phyloP scores from a whole-genome alignment of 2,797 vertebrate genomes.

The Hapalemur alaotrensis region DNA sequence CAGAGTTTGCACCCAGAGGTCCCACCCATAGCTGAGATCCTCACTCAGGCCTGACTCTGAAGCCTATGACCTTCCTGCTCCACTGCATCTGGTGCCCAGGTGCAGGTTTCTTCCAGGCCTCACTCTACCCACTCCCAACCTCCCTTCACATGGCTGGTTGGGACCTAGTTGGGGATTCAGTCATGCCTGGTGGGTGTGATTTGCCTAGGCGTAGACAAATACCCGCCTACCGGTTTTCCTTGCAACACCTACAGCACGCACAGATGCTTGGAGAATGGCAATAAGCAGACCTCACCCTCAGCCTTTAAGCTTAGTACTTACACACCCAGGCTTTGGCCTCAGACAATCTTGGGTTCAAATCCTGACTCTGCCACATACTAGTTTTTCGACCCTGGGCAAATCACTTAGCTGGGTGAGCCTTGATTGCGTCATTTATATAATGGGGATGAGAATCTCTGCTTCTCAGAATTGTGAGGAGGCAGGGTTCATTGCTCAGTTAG shows the following conservation, averaged over 20 bases:
- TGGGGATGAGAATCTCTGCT: background rate
- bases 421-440: background rate
- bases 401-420: background rate
- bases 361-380: background rate
- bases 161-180: background rate
- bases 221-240: slow-evolving; percentile 52
- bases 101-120: background rate
- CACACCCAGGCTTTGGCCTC: background rate
- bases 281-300: slow-evolving; percentile 46
- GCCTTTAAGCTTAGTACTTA: slow-evolving; percentile 6
- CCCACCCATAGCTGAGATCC: background rate
- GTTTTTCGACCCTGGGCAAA: background rate
- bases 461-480: background rate
- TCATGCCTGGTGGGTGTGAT: slow-evolving; percentile 58
- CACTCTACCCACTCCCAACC: background rate
- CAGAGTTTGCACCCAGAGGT: background rate
- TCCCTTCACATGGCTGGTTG: background rate
- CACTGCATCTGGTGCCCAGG: background rate
- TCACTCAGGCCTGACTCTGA: background rate
- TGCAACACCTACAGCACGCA: slow-evolving; percentile 45
- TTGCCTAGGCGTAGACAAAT: slow-evolving; percentile 55
- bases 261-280: slow-evolving; percentile 33
- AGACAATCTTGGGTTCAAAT: slow-evolving; percentile 39
- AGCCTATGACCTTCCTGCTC: background rate
- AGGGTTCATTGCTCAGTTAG: background rate